A percentile compares a stretch with the other conserved stretches of the same genome.
phyloP scores from a whole-genome alignment of 2,888 invertebrate genomes.

The Parthenolecanium corni region DNA sequence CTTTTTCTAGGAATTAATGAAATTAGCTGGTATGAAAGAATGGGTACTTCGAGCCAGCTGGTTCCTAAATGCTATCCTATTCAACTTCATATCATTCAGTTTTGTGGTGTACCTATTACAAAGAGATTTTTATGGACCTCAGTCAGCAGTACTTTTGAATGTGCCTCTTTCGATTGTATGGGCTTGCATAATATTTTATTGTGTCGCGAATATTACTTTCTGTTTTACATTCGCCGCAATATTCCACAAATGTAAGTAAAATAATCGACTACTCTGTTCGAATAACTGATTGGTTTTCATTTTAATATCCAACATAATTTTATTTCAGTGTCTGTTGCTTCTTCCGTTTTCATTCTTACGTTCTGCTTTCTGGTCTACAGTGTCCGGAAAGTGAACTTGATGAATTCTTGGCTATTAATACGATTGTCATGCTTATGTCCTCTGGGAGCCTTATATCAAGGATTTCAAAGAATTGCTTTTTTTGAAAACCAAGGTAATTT shows the following conservation, averaged over 20 bases:
- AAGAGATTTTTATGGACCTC: neutral
- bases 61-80: conserved; percentile 2
- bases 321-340: conserved; percentile 3
- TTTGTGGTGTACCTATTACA: neutral
- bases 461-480: neutral
- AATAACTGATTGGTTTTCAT: too few relatives aligned
- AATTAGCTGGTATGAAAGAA: conserved; percentile 11
- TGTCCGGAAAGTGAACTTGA: too few relatives aligned
- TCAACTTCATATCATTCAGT: neutral
- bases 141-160: neutral
- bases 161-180: neutral
- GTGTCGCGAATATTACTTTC: conserved; percentile 3
- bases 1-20: conserved; percentile 12
- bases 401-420: too few relatives aligned
- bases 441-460: neutral
- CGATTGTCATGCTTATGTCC: neutral
- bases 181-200: conserved; percentile 6
- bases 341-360: neutral
- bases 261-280: too few relatives aligned
- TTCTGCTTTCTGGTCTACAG: too few relatives aligned
- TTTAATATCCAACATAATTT: too few relatives aligned
- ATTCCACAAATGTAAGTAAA: conserved; percentile 9
- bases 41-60: conserved; percentile 13
- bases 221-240: conserved; percentile 11
- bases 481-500: neutral